Conservation (phyloP, 2,888 invertebrate genomes). For the Strigamia transsilvanica region DNA sequence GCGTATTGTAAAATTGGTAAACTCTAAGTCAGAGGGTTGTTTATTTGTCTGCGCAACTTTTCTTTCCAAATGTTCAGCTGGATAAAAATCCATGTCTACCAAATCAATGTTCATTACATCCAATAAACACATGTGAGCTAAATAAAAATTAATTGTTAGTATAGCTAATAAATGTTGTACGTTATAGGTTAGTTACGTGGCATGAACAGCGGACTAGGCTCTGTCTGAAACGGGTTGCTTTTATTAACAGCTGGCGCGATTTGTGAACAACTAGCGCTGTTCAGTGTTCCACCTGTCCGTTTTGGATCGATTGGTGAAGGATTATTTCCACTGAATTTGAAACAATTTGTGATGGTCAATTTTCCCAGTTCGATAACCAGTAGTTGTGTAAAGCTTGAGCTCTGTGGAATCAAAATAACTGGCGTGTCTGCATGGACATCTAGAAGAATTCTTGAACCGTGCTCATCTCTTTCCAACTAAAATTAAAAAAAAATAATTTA, state of each 20-base stretch:
- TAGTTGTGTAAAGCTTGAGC: constrained; percentile 78
- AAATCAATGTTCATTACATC: constrained; percentile 79
- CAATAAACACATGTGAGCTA: constrained; percentile 68
- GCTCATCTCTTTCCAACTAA: constrained; percentile 44
- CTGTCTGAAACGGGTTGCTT: background rate
- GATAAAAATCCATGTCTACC: constrained; percentile 79
- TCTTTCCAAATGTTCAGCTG: constrained; percentile 68
- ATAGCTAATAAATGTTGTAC: background rate
- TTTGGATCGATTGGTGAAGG: constrained; percentile 12
- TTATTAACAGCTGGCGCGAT: background rate
- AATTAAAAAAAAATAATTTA: background rate
- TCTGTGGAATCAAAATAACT: constrained; percentile 85
- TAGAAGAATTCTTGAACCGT: constrained; percentile 69
- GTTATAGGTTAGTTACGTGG: background rate
- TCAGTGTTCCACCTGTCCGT: background rate
- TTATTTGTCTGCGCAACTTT: constrained; percentile 58
- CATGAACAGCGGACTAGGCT: background rate
- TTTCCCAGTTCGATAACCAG: constrained; percentile 83
- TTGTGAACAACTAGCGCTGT: background rate
- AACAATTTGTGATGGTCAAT: constrained; percentile 79
- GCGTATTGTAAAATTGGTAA: constrained; percentile 62
- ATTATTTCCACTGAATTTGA: constrained; percentile 67
- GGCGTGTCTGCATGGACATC: constrained; percentile 79
- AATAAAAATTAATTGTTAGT: background rate
- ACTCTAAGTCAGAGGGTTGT: constrained; percentile 60